Evolutionary conservation across 2,888 invertebrate species (phyloP).

Genomic region (Thecophora atra): DNA sequence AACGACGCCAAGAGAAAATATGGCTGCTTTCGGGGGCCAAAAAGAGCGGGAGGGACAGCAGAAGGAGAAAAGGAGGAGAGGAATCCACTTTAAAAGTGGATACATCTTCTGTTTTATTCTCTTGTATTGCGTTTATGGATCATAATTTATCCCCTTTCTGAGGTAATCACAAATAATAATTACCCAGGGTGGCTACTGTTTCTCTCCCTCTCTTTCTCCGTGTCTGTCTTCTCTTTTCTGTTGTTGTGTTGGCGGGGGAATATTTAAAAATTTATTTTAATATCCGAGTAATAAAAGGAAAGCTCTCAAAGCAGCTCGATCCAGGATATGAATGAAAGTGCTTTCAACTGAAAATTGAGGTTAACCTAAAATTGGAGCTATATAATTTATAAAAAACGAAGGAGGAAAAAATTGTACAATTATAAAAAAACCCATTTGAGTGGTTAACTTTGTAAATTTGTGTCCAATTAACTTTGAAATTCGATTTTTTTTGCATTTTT

Average conservation of each 20-base stretch:
- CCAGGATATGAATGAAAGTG: neutral
- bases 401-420: too few species aligned
- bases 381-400: too few species aligned
- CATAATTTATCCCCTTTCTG: neutral
- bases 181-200: neutral
- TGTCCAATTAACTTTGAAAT: too few species aligned
- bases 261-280: neutral
- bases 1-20: too few species aligned
- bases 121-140: neutral
- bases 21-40: too few species aligned
- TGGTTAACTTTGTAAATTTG: too few species aligned
- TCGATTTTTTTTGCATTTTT: too few species aligned
- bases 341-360: neutral
- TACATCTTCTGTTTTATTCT: neutral
- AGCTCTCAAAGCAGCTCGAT: neutral
- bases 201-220: neutral
- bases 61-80: neutral
- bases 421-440: too few species aligned
- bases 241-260: neutral
- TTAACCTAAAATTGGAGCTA: too few species aligned
- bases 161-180: neutral
- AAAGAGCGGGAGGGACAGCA: neutral
- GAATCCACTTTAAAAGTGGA: too few species aligned
- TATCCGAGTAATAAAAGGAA: neutral
- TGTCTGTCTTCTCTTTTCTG: too few species aligned